Evolutionary conservation across 2,113 vertebrate species (phyloP), one percentile per base, ranked within the genome.

Genomic region (Ancistrus triradiatus): DNA sequence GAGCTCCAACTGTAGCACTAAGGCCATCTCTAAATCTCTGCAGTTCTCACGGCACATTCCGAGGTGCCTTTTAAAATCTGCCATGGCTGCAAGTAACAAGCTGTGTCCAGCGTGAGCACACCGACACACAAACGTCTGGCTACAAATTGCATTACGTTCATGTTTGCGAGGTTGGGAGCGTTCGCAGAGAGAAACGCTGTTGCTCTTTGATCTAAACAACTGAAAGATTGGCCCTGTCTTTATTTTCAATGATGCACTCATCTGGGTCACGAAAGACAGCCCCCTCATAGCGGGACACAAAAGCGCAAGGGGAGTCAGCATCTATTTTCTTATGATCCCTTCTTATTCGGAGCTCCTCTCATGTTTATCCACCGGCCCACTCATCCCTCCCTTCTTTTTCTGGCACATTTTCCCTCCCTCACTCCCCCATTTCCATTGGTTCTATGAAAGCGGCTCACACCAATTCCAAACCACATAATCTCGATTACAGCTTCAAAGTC

Each of bases 401-500:
- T 38, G 21, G 38, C 53, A 35, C 27, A 46, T 65, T 65, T 55
- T 63, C 63, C 9, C 37, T 35, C 21, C 21, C 14, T 63, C 13
- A 5, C 43, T 38, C 40, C 25, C 21, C 22, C 57, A 37, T 49
- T 57, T 48, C 59, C 56, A 46, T 46, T 52, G 31, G 55, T 60
- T 28, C 64, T 64, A 63, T 40, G 43, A 75, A 70, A 75, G 69
- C 55, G 22, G 47, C 55, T 65, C 73, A 71, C 65, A 64, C 44
- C 50, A 31, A 65, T 71, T 75, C 44, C 14, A 38, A 58, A 75
- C 40, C 42, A 35, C 24, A 65, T 64, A 65, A 75, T 75, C 50
- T 61, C 50, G 43, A 72, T 75, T 75, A 68, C 47, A 19, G 74
- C 61, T 69, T 72, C 66, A 72, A 75, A 72, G 65, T 55, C 33